A percentile compares a stretch with the other conserved stretches of the same genome.
Conservation (phyloP, 1,140 invertebrate species). For the Drosophila quadrilineata region DNA sequence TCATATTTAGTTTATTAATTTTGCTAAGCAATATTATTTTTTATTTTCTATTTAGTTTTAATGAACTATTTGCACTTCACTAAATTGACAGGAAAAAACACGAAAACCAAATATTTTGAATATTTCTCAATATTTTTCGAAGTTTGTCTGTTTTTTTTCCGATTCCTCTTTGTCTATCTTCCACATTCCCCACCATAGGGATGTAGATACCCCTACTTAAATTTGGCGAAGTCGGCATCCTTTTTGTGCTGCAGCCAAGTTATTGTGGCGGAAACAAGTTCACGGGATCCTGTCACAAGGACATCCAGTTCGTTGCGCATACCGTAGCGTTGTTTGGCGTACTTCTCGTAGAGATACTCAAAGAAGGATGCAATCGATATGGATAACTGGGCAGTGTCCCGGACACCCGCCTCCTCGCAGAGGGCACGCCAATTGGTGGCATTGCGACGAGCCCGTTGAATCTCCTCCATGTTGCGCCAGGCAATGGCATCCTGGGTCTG, state of each 20-base stretch:
- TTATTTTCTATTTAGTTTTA: too few species aligned
- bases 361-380: slow-evolving; percentile 54
- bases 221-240: background rate
- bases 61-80: too few species aligned
- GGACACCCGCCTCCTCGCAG: slow-evolving; percentile 51
- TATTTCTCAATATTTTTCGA: too few species aligned
- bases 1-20: too few species aligned
- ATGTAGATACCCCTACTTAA: slow-evolving; percentile 6
- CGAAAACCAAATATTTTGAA: too few species aligned
- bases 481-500: slow-evolving; percentile 9
- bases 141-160: background rate
- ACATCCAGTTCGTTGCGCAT: slow-evolving; percentile 83
- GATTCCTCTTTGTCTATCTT: background rate
- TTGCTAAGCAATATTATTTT: too few species aligned
- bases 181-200: background rate
- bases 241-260: slow-evolving; percentile 34
- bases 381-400: slow-evolving; percentile 50
- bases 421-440: slow-evolving; percentile 84
- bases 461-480: slow-evolving; percentile 81
- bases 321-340: slow-evolving; percentile 58
- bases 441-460: slow-evolving; percentile 83
- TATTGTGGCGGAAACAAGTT: slow-evolving; percentile 92
- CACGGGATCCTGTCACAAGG: slow-evolving; percentile 94
- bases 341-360: slow-evolving; percentile 60
- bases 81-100: too few species aligned